Percentiles rank a stretch among this genome's conserved stretches.
Conservation (phyloP, 2,888 invertebrate species). For the Hypsopygia costalis region DNA sequence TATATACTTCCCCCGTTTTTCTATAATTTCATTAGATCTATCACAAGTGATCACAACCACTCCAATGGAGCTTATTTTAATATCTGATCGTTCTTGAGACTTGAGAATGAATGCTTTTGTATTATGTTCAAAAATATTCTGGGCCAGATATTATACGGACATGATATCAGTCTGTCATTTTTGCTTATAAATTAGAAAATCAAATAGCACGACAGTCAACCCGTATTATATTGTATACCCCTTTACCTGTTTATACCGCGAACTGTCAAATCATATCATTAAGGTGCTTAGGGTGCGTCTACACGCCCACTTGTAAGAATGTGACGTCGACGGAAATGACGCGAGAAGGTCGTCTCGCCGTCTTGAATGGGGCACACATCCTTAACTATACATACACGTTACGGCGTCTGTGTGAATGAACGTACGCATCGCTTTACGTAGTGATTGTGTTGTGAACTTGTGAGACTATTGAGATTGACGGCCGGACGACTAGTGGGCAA, state of each 20-base stretch:
- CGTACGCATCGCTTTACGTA: conserved; percentile 47
- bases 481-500: conserved; percentile 46
- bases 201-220: too few relatives aligned
- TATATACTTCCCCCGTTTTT: too few relatives aligned
- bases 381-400: conserved; percentile 22
- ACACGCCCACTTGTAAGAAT: conserved; percentile 70
- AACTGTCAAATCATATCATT: conserved; percentile 53
- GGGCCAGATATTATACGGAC: too few relatives aligned
- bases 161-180: too few relatives aligned
- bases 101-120: too few relatives aligned
- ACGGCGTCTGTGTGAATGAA: conserved; percentile 54
- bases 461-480: conserved; percentile 64
- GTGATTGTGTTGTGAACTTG: conserved; percentile 45
- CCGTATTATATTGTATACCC: conserved; percentile 48
- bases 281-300: conserved; percentile 57
- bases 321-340: conserved; percentile 70
- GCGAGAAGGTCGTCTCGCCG: conserved; percentile 53
- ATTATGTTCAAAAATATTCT: too few relatives aligned
- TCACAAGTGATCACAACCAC: too few relatives aligned
- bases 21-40: too few relatives aligned
- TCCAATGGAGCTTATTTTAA: too few relatives aligned
- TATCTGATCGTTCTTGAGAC: too few relatives aligned
- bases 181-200: too few relatives aligned
- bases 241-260: conserved; percentile 9
- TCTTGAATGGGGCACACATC: conserved; percentile 70